Base-by-base conservation (phyloP, 2,113 vertebrate species). In the Oxyura jamaicensis region DNA sequence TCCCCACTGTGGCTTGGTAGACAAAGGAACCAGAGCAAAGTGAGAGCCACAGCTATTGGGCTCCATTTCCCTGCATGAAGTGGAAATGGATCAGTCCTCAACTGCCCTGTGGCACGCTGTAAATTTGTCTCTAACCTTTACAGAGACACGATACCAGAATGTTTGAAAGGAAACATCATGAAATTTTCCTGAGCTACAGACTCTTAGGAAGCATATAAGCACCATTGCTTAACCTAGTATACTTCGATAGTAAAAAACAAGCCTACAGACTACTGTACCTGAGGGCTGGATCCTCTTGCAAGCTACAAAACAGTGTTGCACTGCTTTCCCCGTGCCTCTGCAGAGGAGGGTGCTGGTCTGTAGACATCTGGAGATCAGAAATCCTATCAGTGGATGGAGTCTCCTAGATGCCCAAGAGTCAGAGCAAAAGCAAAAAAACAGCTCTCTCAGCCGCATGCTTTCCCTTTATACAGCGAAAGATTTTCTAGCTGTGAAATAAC, bases 401-500 rank as follows among this genome's bases (percentile, higher is more conserved):
- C 3, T 62, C 23, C 66, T 3, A 2, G n/a, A 18, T 63, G 48
- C 9, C 46, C 41, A 35, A 71, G 21, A 65, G 22, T 19, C 72
- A 91, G 52, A 93, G 74, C 6, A 67, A 73, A 78, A n/a, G 42
- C 39, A 89, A 42, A 46, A 91, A 67, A 86, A 44, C 3, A 74
- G 19, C 25, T 76, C 25, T 76, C 50, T 69, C 46, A 87, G 60
- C 71, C 21, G 42, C 6, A 20, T 6, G 9, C 29, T 29, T 87
- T 90, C 17, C 73, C 14, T 66, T 87, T 35, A 28, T 12, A 65
- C 8, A 65, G 53, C 52, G 73, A 85, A 8, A 46, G 39, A 53
- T 89, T 68, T 90, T 36, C n/a, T 75, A 63, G 66, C 18, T 22
- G 56, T 26, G 79, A 89, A 90, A 87, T 73, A 91, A 44, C 72